phyloP scores from a whole-genome alignment of 2,113 vertebrate genomes.

The Xenopus laevis region DNA sequence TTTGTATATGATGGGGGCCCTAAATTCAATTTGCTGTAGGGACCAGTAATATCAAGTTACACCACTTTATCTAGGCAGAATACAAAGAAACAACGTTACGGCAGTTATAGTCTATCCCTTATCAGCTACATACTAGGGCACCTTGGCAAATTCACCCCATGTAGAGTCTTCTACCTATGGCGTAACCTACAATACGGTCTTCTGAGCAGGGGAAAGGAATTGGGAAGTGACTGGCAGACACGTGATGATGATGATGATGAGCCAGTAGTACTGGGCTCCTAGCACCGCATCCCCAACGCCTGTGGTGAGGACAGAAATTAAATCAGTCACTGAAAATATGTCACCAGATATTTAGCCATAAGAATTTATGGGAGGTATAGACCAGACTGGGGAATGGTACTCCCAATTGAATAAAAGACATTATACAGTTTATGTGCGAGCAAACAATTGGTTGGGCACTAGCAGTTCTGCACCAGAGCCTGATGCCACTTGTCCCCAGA shows the following conservation, averaged over 20 bases:
- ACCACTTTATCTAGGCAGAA: too few species aligned
- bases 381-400: not conserved
- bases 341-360: not conserved
- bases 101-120: too few species aligned
- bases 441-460: slow-evolving; percentile 35
- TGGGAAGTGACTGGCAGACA: not conserved
- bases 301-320: not conserved
- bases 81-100: too few species aligned
- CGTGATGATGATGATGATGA: slow-evolving; percentile 8
- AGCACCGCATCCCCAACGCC: not conserved
- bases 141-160: too few species aligned
- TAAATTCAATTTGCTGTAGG: too few species aligned
- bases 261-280: not conserved
- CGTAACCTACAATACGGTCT: not conserved
- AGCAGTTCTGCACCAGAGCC: slow-evolving; percentile 44
- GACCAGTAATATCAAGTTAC: too few species aligned
- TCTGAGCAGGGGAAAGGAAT: not conserved
- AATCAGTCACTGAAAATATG: not conserved
- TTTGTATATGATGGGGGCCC: too few species aligned
- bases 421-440: not conserved
- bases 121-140: too few species aligned
- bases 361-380: not conserved
- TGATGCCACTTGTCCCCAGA: slow-evolving; percentile 53
- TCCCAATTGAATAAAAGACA: slow-evolving; percentile 12
- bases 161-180: not conserved